Evolutionary conservation across 2,888 invertebrate species (phyloP).

Genomic region (Tineola bisselliella): DNA sequence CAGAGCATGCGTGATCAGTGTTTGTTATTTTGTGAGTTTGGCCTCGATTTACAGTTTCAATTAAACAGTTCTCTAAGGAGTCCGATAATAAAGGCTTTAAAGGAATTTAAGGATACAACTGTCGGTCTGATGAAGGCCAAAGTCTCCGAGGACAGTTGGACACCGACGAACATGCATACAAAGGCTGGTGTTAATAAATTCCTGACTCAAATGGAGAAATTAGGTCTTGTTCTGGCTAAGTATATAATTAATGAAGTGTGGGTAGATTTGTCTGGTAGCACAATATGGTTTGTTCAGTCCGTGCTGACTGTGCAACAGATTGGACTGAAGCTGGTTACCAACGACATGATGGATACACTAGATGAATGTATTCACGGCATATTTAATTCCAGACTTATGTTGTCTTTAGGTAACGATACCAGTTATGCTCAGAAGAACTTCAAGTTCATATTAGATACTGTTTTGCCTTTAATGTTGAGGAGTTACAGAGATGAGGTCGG

Average conservation of each 20-base stretch:
- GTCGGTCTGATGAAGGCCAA: constrained; percentile 82
- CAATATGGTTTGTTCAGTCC: constrained; percentile 81
- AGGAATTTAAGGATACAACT: constrained; percentile 82
- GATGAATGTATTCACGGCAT: constrained; percentile 78
- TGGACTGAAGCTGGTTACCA: constrained; percentile 77
- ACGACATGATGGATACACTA: constrained; percentile 77
- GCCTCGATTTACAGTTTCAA: constrained; percentile 92
- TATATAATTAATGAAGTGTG: constrained; percentile 72
- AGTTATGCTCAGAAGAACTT: constrained; percentile 71
- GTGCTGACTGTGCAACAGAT: constrained; percentile 79
- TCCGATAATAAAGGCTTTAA: constrained; percentile 78
- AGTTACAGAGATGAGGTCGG: constrained; percentile 70
- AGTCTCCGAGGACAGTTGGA: constrained; percentile 86
- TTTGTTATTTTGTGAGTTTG: constrained; percentile 69
- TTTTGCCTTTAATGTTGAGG: constrained; percentile 71
- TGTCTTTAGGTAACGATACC: constrained; percentile 49
- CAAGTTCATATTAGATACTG: constrained; percentile 74
- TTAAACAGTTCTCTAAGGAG: constrained; percentile 85
- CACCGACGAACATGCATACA: constrained; percentile 81
- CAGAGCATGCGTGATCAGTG: constrained; percentile 81
- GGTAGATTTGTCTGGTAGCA: constrained; percentile 82
- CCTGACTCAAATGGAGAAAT: constrained; percentile 74
- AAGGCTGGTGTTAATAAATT: constrained; percentile 75
- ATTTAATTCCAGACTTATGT: constrained; percentile 77
- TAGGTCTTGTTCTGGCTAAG: constrained; percentile 74